Conservation (phyloP, 2,888 invertebrate genomes). For the Lypha dubia region DNA sequence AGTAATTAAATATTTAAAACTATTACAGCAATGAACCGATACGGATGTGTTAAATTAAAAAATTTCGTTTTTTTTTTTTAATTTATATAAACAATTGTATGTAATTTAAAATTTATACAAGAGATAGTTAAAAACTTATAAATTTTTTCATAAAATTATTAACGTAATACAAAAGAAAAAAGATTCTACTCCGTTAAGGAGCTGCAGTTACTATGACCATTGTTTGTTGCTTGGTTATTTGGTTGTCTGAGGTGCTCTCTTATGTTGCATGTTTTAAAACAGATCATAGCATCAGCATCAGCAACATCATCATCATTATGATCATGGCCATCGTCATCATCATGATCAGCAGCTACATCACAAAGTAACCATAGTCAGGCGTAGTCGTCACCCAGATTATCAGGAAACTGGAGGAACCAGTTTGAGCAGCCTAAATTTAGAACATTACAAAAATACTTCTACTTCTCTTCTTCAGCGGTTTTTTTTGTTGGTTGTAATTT, state of each 20-base stretch:
- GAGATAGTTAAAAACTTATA: too few relatives aligned
- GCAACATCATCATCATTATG: slow-evolving; percentile 44
- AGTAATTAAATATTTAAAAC: too few relatives aligned
- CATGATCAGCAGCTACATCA: slow-evolving; percentile 41
- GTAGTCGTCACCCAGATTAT: slow-evolving; percentile 82
- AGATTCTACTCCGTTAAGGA: slow-evolving; percentile 1
- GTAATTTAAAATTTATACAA: too few relatives aligned
- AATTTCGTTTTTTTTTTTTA: too few relatives aligned
- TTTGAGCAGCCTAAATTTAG: slow-evolving; percentile 81
- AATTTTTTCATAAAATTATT: too few relatives aligned
- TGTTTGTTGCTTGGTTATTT: slow-evolving; percentile 23
- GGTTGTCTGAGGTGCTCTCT: slow-evolving; percentile 38
- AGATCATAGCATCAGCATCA: slow-evolving; percentile 68
- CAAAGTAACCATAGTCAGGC: slow-evolving; percentile 49
- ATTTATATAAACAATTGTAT: too few relatives aligned
- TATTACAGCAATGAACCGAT: too few relatives aligned
- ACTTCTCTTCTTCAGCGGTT: slow-evolving; percentile 70
- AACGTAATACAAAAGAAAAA: too few relatives aligned
- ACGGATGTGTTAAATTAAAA: too few relatives aligned
- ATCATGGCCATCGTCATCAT: slow-evolving; percentile 37
- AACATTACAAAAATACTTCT: slow-evolving; percentile 73
- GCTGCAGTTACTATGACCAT: slow-evolving; percentile 16
- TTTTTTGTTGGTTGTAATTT: slow-evolving; percentile 47
- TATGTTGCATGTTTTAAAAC: slow-evolving; percentile 68
- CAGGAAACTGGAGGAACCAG: slow-evolving; percentile 83